Evolutionary conservation across 37 sponge, comb jelly and placozoan genomes (phyloP).

Genomic region (Tethya wilhelma): DNA sequence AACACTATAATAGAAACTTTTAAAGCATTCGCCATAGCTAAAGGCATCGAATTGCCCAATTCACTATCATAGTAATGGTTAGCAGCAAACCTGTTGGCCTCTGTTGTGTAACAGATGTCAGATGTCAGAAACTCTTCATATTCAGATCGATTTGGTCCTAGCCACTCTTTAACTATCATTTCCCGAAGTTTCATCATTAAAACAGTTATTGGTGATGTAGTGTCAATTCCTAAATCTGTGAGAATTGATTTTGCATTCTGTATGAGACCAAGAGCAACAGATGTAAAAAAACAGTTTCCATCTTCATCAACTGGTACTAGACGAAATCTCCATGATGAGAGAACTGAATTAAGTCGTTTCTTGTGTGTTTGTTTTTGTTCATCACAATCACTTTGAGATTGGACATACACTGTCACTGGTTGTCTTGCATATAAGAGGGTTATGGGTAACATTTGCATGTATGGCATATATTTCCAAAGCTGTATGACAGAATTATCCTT

Average conservation of each 20-base stretch:
- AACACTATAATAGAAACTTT: constrained; percentile 3
- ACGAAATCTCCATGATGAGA: background rate
- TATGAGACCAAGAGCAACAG: background rate
- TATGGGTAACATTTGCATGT: background rate
- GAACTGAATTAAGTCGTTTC: background rate
- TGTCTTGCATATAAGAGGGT: no score
- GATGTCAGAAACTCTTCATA: constrained; percentile 9
- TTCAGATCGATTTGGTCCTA: background rate
- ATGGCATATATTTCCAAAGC: background rate
- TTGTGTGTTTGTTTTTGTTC: no score
- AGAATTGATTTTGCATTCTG: background rate
- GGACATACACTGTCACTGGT: no score
- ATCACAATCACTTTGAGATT: no score
- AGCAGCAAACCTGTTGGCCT: constrained; percentile 4
- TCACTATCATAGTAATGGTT: background rate
- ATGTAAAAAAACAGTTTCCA: constrained; percentile 31
- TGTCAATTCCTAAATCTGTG: background rate
- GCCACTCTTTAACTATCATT: constrained; percentile 11
- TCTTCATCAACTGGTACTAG: background rate
- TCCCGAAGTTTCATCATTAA: background rate
- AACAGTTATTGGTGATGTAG: background rate
- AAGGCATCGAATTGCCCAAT: constrained; percentile 28
- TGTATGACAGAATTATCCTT: no score
- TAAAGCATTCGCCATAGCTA: constrained; percentile 17
- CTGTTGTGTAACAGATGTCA: background rate